Evolutionary conservation across 1,140 invertebrate genomes (phyloP).

Genomic region (Alviniconcha marisindica): DNA sequence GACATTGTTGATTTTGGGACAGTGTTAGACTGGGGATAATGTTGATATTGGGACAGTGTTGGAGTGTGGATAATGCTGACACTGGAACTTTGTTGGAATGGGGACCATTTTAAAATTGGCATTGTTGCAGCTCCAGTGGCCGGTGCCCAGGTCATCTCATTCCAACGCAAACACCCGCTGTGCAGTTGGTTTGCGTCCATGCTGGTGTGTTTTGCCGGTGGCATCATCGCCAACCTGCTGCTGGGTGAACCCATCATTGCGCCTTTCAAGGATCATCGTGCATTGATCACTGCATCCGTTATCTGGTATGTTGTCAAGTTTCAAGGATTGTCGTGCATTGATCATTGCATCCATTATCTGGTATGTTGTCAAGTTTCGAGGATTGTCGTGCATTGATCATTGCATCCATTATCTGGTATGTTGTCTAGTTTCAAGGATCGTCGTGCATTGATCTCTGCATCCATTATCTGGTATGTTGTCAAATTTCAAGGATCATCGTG

Average conservation of each 20-base stretch:
- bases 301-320: conserved; percentile 86
- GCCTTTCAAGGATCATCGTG: conserved; percentile 95
- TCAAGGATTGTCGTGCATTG: conserved; percentile 96
- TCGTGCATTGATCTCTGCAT: conserved; percentile 92
- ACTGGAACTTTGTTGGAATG: too few species aligned
- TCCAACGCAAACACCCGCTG: conserved; percentile 97
- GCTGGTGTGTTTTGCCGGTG: conserved; percentile 98
- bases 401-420: conserved; percentile 94
- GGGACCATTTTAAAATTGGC: too few species aligned
- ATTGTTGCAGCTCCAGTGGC: conserved; percentile 22
- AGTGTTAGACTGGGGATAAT: too few species aligned
- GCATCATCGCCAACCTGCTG: conserved; percentile 94
- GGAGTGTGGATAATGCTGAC: too few species aligned
- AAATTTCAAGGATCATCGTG: too few species aligned
- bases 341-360: conserved; percentile 93
- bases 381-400: conserved; percentile 94
- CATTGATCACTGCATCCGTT: conserved; percentile 91
- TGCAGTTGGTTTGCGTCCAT: conserved; percentile 98
- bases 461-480: conserved; percentile 89
- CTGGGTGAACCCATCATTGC: conserved; percentile 96
- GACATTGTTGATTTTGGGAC: too few species aligned
- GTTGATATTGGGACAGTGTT: too few species aligned
- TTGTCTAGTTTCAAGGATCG: conserved; percentile 87
- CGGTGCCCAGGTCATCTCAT: conserved; percentile 81
- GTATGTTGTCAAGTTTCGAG: conserved; percentile 86